Evolutionary conservation across 2,888 invertebrate genomes (phyloP).

Genomic region (Drosophila lacicola): DNA sequence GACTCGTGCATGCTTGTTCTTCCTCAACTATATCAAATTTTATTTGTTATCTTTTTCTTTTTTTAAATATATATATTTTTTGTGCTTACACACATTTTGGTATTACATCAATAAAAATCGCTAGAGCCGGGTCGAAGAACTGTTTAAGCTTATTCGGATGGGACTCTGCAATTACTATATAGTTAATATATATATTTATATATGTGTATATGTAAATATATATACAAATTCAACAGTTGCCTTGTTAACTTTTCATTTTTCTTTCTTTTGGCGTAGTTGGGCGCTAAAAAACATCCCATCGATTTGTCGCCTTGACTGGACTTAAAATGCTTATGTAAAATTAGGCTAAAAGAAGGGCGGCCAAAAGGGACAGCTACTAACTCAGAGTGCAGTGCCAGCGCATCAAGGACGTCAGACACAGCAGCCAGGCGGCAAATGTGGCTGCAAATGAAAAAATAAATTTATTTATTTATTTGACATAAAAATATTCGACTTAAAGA

Average conservation of each 20-base stretch:
- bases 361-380: slow-evolving; percentile 66
- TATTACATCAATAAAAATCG: slow-evolving; percentile 49
- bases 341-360: slow-evolving; percentile 56
- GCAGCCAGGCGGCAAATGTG: slow-evolving; percentile 61
- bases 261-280: slow-evolving; percentile 31
- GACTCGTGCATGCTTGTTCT: slow-evolving; percentile 2
- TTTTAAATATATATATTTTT: slow-evolving; percentile 10
- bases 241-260: slow-evolving; percentile 61
- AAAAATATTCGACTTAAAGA: too few relatives aligned
- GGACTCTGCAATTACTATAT: slow-evolving; percentile 30
- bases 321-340: slow-evolving; percentile 21
- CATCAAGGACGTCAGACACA: slow-evolving; percentile 52
- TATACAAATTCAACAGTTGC: slow-evolving; percentile 75
- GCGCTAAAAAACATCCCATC: slow-evolving; percentile 26
- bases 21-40: slow-evolving; percentile 27
- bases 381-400: slow-evolving; percentile 64
- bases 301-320: slow-evolving; percentile 25
- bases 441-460: slow-evolving; percentile 33
- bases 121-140: slow-evolving; percentile 13
- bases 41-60: slow-evolving; percentile 26
- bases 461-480: neutral
- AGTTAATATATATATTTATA: slow-evolving; percentile 20
- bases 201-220: slow-evolving; percentile 37
- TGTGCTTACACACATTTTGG: slow-evolving; percentile 45
- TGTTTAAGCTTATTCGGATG: slow-evolving; percentile 36